Evolutionary conservation across 1,140 invertebrate genomes (phyloP).

Genomic region (Ganaspis sp.): DNA sequence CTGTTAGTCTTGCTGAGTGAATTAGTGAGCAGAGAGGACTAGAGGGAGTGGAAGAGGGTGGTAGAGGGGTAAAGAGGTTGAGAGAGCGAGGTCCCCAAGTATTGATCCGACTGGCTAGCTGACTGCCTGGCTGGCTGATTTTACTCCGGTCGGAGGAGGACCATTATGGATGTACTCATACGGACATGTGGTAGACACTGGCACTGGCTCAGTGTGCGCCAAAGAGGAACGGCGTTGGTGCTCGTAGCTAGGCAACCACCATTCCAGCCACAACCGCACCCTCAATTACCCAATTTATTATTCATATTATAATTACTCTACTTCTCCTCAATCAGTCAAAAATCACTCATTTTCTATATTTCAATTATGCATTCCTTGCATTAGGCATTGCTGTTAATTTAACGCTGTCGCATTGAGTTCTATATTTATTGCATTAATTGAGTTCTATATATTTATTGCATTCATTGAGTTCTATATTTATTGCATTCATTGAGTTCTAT

Average conservation of each 20-base stretch:
- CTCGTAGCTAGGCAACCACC: slow-evolving; percentile 67
- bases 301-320: slow-evolving; percentile 62
- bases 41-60: slow-evolving; percentile 40
- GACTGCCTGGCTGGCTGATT: slow-evolving; percentile 61
- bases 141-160: slow-evolving; percentile 68
- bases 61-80: slow-evolving; percentile 45
- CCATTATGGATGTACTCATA: slow-evolving; percentile 63
- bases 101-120: slow-evolving; percentile 66
- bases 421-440: no score
- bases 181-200: slow-evolving; percentile 60
- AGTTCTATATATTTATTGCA: no score
- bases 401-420: no score
- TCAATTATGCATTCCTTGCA: no score
- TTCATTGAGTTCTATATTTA: no score
- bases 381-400: no score
- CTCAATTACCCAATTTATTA: slow-evolving; percentile 70
- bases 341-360: no score
- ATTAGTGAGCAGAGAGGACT: slow-evolving; percentile 38
- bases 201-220: slow-evolving; percentile 44
- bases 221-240: slow-evolving; percentile 62
- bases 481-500: no score
- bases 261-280: slow-evolving; percentile 69
- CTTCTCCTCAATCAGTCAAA: no score
- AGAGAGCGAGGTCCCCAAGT: slow-evolving; percentile 61
- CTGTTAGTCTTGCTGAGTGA: slow-evolving; percentile 43